Conservation (phyloP, 1,140 invertebrate species). For the Zophobas morio region DNA sequence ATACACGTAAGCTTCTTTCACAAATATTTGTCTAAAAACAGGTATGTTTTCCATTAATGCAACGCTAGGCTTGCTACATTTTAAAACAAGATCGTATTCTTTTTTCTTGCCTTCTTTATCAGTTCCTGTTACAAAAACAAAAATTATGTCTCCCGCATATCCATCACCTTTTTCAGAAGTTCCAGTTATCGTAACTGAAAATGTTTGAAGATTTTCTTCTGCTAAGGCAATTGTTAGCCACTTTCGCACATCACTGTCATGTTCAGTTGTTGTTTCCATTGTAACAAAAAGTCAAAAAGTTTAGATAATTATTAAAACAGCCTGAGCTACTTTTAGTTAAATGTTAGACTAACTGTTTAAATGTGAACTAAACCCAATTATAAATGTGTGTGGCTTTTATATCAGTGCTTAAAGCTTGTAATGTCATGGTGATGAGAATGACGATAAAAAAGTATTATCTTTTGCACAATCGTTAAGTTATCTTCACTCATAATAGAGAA, state of each 20-base stretch:
- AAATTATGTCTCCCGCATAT: neutral
- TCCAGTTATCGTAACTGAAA: neutral
- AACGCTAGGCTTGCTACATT: neutral
- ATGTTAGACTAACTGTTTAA: too few species aligned
- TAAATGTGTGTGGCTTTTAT: too few species aligned
- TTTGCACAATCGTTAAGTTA: too few species aligned
- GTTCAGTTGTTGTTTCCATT: too few species aligned
- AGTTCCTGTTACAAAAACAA: neutral
- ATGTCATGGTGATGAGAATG: too few species aligned
- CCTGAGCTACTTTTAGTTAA: too few species aligned
- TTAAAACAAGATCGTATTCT: constrained; percentile 4
- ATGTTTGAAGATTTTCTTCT: neutral
- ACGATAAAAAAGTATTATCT: too few species aligned
- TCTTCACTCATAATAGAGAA: too few species aligned
- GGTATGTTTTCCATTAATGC: neutral
- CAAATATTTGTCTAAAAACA: neutral
- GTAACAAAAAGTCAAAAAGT: too few species aligned
- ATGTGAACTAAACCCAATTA: too few species aligned
- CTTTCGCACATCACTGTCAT: neutral
- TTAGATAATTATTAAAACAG: too few species aligned
- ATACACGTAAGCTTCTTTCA: constrained; percentile 18
- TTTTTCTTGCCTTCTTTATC: neutral
- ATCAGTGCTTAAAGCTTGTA: too few species aligned
- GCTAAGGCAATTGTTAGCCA: neutral
- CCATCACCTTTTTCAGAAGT: neutral